Evolutionary conservation across 2,113 vertebrate genomes (phyloP).

Genomic region (Sinosuthora webbiana): DNA sequence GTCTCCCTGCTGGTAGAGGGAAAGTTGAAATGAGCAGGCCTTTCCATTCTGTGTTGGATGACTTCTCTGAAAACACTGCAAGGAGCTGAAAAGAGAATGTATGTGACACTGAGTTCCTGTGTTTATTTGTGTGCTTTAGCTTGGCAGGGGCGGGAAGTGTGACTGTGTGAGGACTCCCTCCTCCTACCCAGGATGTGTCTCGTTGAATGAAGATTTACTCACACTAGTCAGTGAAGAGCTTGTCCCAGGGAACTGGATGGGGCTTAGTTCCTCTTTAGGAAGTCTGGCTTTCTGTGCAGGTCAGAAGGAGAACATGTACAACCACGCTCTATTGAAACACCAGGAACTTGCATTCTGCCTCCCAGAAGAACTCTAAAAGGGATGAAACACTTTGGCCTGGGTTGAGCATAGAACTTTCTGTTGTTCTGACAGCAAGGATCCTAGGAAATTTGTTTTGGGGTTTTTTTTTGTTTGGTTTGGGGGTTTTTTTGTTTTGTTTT

Average conservation of each 20-base stretch:
- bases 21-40: neutral
- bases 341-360: neutral
- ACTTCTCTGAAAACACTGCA: neutral
- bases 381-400: neutral
- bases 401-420: neutral
- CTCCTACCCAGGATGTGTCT: neutral
- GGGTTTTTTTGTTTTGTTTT: too few species aligned
- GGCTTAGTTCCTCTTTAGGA: neutral
- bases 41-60: neutral
- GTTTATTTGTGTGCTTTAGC: neutral
- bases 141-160: neutral
- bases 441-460: neutral
- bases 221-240: neutral
- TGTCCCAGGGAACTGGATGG: neutral
- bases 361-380: neutral
- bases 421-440: neutral
- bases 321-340: neutral
- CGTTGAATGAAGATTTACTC: neutral
- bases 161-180: neutral
- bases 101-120: rapidly evolving
- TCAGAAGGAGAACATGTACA: neutral
- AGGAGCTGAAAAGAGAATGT: neutral
- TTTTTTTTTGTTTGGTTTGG: neutral
- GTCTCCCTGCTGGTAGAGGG: neutral
- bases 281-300: neutral